These are phyloP conservation scores for Nematolebias whitei DNA, from an alignment of 2,113 vertebrate species.

Conservation along the genomic window DNA sequence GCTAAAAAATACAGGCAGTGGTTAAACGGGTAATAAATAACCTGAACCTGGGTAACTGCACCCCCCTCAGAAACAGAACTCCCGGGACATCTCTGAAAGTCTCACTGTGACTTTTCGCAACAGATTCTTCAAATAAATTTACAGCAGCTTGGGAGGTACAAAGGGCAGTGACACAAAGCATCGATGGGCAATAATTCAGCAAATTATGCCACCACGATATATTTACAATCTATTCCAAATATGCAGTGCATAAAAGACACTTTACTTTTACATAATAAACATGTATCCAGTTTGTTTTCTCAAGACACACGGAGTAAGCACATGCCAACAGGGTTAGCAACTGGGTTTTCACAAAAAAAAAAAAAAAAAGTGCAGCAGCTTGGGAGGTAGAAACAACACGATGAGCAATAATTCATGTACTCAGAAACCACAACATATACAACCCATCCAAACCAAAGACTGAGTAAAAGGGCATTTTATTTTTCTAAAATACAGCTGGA, in stretches of 20 bases:
- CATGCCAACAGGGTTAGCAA: too few relatives aligned
- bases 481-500: background rate
- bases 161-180: conserved; percentile 2
- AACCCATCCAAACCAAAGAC: background rate
- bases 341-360: too few relatives aligned
- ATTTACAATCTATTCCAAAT: too few relatives aligned
- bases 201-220: too few relatives aligned
- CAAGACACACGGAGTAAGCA: background rate
- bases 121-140: background rate
- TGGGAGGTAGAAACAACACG: background rate
- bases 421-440: background rate
- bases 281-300: background rate
- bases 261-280: too few relatives aligned
- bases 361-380: background rate
- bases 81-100: background rate
- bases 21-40: too few relatives aligned
- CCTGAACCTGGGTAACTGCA: too few relatives aligned
- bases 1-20: too few relatives aligned
- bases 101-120: background rate
- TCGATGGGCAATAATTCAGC: too few relatives aligned
- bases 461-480: background rate
- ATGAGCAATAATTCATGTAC: background rate
- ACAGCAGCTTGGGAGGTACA: conserved; percentile 6
- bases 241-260: too few relatives aligned
- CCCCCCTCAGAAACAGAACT: background rate